Evolutionary conservation across 2,113 vertebrate species (phyloP).

Genomic region (Chelonoidis abingdonii): DNA sequence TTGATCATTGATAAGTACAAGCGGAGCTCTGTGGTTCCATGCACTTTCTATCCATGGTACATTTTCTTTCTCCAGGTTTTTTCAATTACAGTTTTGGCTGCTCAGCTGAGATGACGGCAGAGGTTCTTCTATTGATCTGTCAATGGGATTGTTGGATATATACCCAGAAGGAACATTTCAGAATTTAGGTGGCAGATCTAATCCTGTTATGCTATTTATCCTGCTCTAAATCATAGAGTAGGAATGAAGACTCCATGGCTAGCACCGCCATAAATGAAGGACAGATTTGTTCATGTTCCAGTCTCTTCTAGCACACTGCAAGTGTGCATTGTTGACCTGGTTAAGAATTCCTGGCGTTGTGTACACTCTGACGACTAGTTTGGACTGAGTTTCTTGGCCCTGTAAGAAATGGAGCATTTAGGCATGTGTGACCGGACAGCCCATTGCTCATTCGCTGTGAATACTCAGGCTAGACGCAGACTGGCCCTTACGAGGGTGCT

Average conservation of each 20-base stretch:
- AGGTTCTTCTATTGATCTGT: not conserved
- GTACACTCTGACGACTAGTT: not conserved
- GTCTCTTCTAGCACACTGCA: not conserved
- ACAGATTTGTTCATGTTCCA: not conserved
- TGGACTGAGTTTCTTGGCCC: not conserved
- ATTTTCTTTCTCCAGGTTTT: conserved; percentile 11
- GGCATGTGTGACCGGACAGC: not conserved
- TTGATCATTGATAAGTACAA: not conserved
- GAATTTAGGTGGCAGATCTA: conserved; percentile 22
- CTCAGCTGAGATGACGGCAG: not conserved
- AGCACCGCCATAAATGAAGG: not conserved
- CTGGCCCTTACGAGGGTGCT: not conserved
- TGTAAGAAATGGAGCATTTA: not conserved
- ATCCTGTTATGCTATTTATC: not conserved
- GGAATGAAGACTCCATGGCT: not conserved
- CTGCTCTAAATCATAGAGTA: not conserved
- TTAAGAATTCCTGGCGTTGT: not conserved
- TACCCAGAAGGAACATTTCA: not conserved
- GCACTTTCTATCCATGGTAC: not conserved
- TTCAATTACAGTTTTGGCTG: conserved; percentile 6
- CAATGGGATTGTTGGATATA: not conserved
- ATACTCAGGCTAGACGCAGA: not conserved
- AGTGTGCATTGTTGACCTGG: not conserved
- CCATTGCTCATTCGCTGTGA: not conserved
- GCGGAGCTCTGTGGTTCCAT: not conserved